These are phyloP conservation scores for Dermolepida albohirtum DNA, from an alignment of 2,888 invertebrate genomes.

Conservation along the genomic window DNA sequence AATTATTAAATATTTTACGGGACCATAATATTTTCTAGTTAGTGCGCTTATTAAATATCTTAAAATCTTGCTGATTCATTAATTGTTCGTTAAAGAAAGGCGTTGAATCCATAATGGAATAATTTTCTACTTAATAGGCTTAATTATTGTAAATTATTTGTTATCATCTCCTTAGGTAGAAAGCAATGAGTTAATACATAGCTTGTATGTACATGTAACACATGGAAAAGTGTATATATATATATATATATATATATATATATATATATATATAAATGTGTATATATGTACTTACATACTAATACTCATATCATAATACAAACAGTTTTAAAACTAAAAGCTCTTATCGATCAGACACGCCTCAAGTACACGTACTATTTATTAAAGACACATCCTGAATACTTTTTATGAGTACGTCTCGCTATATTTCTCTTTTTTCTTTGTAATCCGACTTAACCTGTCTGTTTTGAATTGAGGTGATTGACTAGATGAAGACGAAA, in stretches of 20 bases:
- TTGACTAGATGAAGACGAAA: slow-evolving; percentile 1
- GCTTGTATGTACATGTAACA: too few relatives aligned
- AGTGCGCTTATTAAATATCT: slow-evolving; percentile 41
- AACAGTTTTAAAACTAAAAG: slow-evolving; percentile 24
- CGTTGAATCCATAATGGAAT: slow-evolving; percentile 42
- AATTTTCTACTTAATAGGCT: slow-evolving; percentile 41
- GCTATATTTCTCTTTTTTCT: too few relatives aligned
- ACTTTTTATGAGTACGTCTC: background rate
- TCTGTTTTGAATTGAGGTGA: slow-evolving; percentile 1
- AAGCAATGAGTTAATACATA: too few relatives aligned
- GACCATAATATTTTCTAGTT: slow-evolving; percentile 36
- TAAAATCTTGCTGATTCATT: slow-evolving; percentile 43
- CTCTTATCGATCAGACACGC: slow-evolving; percentile 18
- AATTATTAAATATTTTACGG: slow-evolving; percentile 39
- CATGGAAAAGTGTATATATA: too few relatives aligned
- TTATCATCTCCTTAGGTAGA: slow-evolving; percentile 21
- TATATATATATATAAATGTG: too few relatives aligned
- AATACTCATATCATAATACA: slow-evolving; percentile 10
- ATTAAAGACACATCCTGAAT: background rate
- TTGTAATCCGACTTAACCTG: too few relatives aligned
- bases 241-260: too few relatives aligned
- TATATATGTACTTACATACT: too few relatives aligned
- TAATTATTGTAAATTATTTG: slow-evolving; percentile 44
- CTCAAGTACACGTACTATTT: slow-evolving; percentile 8
- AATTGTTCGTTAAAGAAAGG: slow-evolving; percentile 44